Base-by-base conservation (phyloP, 2,888 invertebrate genomes). In the Dione vanillae region DNA sequence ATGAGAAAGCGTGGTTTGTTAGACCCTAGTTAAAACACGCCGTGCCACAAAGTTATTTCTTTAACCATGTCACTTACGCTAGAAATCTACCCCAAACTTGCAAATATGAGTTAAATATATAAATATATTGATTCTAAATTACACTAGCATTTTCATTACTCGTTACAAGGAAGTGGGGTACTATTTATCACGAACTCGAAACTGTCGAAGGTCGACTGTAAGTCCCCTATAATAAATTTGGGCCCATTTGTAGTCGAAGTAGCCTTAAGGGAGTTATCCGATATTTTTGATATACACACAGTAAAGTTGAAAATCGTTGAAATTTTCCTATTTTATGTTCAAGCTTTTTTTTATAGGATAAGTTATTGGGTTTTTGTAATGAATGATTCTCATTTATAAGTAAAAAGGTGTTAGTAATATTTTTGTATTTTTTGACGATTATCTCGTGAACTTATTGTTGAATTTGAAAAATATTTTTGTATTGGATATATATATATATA, bases 201-300 rank as follows among this genome's bases (percentile, higher is more conserved):
- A 65, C 71, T 69, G 58, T 69, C 71, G 67, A 69, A 74, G 74
- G 74, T 71, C 72, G 71, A 71, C 66, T 51, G 56, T 51, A 70
- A 70, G 72, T 72, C 68, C 67, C 67, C 69, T 74, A 47, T 74
- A 74, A 77, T 77, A 77, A 77, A 77, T 77, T 75, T 72, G 70
- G 65, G 70, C 64, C 58, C 71, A 74, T 75, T 77, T 77, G 73
- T 75, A 74, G 70, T 72, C 74, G 69, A 49, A 75, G 70, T 71
- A 61, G 71, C 70, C 73, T 68, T 51, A 66, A 56, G 74, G 73
- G 73, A 72, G 68, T 68, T 65, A 52, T 51, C 51, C 51, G 65
- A 65, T 69, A 69, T 61, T 65, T 61, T 72, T 65, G 69, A 72
- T 69, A 65, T 65, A 56, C n/a, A 54, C n/a, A 16, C 27, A 9